Conservation (phyloP, 2,797 vertebrate species). For the Aldrovandia affinis region DNA sequence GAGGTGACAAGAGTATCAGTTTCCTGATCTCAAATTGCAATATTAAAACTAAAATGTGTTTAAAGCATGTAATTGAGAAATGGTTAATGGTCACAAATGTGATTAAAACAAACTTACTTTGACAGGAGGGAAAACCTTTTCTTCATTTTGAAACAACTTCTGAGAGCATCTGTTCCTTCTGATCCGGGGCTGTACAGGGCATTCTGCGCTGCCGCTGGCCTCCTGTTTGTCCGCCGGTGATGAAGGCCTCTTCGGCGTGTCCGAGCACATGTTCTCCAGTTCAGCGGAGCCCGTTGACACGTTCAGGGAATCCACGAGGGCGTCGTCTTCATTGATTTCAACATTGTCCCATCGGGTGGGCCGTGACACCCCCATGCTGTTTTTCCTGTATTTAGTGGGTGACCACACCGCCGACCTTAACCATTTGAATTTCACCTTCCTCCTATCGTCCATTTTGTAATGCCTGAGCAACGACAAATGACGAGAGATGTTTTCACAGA, state of each 20-base stretch:
- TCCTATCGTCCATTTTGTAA: slow-evolving; percentile 54
- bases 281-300: slow-evolving; percentile 56
- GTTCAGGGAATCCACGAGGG: slow-evolving; percentile 19
- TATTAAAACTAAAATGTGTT: background rate
- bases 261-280: slow-evolving; percentile 53
- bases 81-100: background rate
- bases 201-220: slow-evolving; percentile 34
- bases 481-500: background rate
- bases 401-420: slow-evolving; percentile 34
- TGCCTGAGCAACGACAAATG: slow-evolving; percentile 21
- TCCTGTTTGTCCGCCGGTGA: slow-evolving; percentile 19
- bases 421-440: slow-evolving; percentile 57
- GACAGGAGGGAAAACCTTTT: slow-evolving; percentile 8
- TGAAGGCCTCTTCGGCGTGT: slow-evolving; percentile 60
- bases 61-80: background rate
- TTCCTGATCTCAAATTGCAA: background rate
- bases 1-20: slow-evolving; percentile 48
- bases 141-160: background rate
- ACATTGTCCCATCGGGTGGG: slow-evolving; percentile 36
- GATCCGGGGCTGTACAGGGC: slow-evolving; percentile 53
- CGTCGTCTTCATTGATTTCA: slow-evolving; percentile 22
- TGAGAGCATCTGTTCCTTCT: background rate
- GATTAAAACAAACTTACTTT: slow-evolving; percentile 48
- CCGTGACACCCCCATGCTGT: slow-evolving; percentile 23
- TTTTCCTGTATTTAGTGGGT: slow-evolving; percentile 36